These are phyloP conservation scores for Notothenia rossii DNA, from an alignment of 2,113 vertebrate genomes.

Conservation along the genomic window DNA sequence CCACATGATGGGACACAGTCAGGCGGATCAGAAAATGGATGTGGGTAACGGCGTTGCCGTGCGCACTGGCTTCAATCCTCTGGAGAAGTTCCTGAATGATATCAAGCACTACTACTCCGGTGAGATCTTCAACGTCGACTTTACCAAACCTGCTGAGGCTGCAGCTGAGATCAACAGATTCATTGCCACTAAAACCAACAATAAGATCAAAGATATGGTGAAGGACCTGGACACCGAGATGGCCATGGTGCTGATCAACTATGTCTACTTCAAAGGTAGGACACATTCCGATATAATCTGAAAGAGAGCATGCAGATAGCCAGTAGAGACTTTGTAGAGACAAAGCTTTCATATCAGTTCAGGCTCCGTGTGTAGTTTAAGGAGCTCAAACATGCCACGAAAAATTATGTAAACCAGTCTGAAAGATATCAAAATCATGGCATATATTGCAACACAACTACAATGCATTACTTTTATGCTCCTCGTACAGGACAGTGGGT, in stretches of 20 bases:
- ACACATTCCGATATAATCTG: background rate
- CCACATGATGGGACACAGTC: slow-evolving; percentile 68
- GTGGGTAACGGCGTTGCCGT: slow-evolving; percentile 76
- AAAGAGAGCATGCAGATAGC: background rate
- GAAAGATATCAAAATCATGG: background rate
- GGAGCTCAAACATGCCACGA: background rate
- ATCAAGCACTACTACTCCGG: slow-evolving; percentile 64
- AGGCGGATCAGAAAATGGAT: slow-evolving; percentile 71
- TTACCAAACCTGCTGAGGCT: slow-evolving; percentile 75
- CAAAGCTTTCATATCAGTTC: too few relatives aligned
- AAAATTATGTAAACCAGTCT: background rate
- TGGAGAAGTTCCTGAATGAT: slow-evolving; percentile 70
- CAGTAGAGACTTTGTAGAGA: too few relatives aligned
- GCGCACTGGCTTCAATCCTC: slow-evolving; percentile 54
- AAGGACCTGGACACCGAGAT: slow-evolving; percentile 76
- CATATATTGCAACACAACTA: background rate
- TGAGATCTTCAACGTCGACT: slow-evolving; percentile 82
- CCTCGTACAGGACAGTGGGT: slow-evolving; percentile 85
- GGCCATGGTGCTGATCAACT: slow-evolving; percentile 84
- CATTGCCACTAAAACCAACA: slow-evolving; percentile 77
- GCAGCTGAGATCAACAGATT: slow-evolving; percentile 79
- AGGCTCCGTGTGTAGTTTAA: background rate
- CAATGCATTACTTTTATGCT: background rate
- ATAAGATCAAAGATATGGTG: slow-evolving; percentile 83
- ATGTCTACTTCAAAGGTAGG: slow-evolving; percentile 84